Evolutionary conservation across 2,888 invertebrate species (phyloP).

Genomic region (Leptopilina syphax): DNA sequence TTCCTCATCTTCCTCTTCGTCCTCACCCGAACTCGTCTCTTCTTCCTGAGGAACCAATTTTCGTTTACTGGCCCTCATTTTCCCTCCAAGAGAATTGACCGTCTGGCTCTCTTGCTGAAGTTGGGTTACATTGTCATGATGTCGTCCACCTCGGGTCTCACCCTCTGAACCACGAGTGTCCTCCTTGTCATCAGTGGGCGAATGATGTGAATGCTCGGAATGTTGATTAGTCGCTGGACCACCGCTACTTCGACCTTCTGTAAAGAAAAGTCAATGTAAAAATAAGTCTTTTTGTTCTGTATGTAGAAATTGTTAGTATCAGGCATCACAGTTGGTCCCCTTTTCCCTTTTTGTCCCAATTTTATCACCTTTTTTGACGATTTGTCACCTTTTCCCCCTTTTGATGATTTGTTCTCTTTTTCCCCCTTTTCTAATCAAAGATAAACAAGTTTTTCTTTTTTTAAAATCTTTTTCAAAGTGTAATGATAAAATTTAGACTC

Average conservation of each 20-base stretch:
- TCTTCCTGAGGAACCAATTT: conserved; percentile 78
- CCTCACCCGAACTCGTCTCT: conserved; percentile 78
- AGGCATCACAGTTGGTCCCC: too few relatives aligned
- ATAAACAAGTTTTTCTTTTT: too few relatives aligned
- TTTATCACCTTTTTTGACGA: too few relatives aligned
- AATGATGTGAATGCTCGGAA: conserved; percentile 76
- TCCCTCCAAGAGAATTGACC: conserved; percentile 63
- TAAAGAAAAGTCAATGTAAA: conserved; percentile 49
- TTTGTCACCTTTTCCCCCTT: too few relatives aligned
- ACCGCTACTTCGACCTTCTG: conserved; percentile 80
- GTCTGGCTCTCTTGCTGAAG: conserved; percentile 75
- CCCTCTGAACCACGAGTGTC: conserved; percentile 78
- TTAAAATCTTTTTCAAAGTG: too few relatives aligned
- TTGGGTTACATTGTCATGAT: conserved; percentile 78
- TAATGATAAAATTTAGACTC: too few relatives aligned
- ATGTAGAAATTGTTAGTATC: too few relatives aligned
- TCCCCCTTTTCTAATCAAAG: too few relatives aligned
- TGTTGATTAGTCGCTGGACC: conserved; percentile 79
- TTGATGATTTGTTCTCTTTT: too few relatives aligned
- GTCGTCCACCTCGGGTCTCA: conserved; percentile 78
- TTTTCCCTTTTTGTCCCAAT: too few relatives aligned
- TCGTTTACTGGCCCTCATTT: conserved; percentile 80
- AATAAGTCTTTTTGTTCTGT: too few relatives aligned
- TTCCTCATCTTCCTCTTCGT: conserved; percentile 77
- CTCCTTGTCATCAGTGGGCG: conserved; percentile 77